Conservation (phyloP, 64 coral and sea anemone species). For the Porites lutea region DNA sequence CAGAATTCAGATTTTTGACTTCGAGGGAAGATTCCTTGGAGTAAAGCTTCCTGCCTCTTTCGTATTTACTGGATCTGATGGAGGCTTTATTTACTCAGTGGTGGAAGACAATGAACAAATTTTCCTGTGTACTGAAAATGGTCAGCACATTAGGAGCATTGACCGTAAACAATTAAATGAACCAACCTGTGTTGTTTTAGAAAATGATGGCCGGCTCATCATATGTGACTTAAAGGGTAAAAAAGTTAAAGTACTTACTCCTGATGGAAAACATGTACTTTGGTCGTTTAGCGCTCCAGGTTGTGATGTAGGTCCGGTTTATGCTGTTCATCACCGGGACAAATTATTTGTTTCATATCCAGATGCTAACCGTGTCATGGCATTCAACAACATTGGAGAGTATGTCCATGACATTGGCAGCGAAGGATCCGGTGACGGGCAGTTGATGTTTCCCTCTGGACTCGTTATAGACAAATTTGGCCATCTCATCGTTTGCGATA, state of each 20-base stretch:
- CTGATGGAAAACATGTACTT: too few species aligned
- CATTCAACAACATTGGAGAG: not conserved
- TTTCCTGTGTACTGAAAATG: not conserved
- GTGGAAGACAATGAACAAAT: not conserved
- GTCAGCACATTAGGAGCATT: not conserved
- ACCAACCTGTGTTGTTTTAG: not conserved
- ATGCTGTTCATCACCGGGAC: not conserved
- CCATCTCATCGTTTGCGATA: too few species aligned
- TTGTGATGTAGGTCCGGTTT: not conserved
- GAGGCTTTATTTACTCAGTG: not conserved
- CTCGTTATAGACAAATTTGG: not conserved
- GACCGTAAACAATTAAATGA: not conserved
- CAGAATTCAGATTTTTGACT: slow-evolving; percentile 11
- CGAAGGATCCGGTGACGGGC: not conserved
- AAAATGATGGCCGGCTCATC: not conserved
- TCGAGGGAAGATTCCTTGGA: not conserved
- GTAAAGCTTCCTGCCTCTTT: not conserved
- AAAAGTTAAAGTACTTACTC: too few species aligned
- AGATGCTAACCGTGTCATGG: not conserved
- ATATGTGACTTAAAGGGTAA: not conserved
- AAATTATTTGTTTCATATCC: not conserved
- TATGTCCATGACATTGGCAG: not conserved
- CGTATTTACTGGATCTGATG: not conserved
- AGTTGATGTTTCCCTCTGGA: not conserved
- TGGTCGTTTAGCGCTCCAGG: not conserved